Conservation (phyloP, 2,113 vertebrate genomes). For the Peromyscus leucopus region DNA sequence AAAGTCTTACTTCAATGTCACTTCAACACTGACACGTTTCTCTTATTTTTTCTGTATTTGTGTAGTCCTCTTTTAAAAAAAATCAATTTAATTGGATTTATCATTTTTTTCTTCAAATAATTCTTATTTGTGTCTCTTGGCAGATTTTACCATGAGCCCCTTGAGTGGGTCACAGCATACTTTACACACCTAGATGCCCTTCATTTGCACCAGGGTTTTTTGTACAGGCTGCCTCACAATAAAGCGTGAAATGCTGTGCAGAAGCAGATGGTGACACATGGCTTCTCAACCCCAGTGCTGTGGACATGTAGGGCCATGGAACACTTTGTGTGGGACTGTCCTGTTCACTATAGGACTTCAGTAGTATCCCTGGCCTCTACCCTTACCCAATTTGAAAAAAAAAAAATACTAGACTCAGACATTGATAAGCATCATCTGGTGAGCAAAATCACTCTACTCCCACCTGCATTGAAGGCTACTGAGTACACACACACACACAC, state of each 20-base stretch:
- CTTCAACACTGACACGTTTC: background rate
- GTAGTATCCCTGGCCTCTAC: background rate
- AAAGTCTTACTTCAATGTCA: slow-evolving; percentile 19
- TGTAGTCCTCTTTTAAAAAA: background rate
- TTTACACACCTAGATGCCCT: background rate
- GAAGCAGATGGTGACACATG: background rate
- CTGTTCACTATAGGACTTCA: background rate
- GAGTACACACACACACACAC: too few relatives aligned
- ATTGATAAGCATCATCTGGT: background rate
- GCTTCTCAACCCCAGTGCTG: background rate
- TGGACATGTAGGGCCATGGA: background rate
- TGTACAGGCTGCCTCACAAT: background rate
- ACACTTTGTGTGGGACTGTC: background rate
- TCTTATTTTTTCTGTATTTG: background rate
- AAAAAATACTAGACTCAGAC: background rate
- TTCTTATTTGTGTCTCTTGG: background rate
- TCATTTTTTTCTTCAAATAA: background rate
- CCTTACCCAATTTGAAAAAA: background rate
- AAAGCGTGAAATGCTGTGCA: background rate
- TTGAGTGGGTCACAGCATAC: background rate
- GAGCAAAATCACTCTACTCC: background rate
- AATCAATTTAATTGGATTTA: background rate
- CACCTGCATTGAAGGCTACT: background rate
- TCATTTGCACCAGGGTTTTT: background rate
- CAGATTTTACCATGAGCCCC: background rate